A percentile compares a stretch with the other conserved stretches of the same genome.
Evolutionary conservation across 2,113 vertebrate species (phyloP).

Genomic region (Melanostigma gelatinosum): DNA sequence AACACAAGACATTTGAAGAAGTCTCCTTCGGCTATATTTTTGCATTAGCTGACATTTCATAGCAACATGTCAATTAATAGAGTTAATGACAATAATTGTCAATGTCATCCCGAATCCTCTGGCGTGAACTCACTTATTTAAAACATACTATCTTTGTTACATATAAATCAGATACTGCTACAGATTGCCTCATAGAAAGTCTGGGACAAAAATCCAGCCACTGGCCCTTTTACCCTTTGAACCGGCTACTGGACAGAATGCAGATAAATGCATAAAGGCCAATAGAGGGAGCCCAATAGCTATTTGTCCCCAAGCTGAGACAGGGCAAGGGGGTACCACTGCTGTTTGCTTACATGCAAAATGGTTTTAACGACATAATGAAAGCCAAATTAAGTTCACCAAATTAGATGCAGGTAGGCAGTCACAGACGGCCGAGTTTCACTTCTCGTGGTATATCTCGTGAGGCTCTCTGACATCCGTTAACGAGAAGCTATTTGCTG

Average conservation of each 20-base stretch:
- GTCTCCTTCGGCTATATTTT: background rate
- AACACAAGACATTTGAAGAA: conserved; percentile 6
- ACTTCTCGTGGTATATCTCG: background rate
- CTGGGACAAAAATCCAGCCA: background rate
- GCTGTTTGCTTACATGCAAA: conserved; percentile 44
- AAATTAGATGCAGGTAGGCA: background rate
- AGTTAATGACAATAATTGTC: background rate
- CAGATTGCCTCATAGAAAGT: background rate
- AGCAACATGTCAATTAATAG: background rate
- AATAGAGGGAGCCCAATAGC: conserved; percentile 82
- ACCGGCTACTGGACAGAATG: conserved; percentile 43
- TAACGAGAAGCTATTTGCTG: conserved; percentile 15
- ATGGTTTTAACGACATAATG: conserved; percentile 15
- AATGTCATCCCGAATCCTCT: background rate
- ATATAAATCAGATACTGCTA: background rate
- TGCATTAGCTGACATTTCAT: background rate
- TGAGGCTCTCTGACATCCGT: conserved; percentile 4
- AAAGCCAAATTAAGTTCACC: conserved; percentile 6
- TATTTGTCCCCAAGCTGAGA: conserved; percentile 50
- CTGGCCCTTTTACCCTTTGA: conserved; percentile 6
- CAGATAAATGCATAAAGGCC: conserved; percentile 57
- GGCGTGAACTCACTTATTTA: background rate
- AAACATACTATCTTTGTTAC: background rate
- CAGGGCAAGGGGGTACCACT: background rate
- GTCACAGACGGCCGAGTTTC: background rate